These are phyloP conservation scores for Ostrea edulis DNA, from an alignment of 1,140 invertebrate species.

Conservation along the genomic window DNA sequence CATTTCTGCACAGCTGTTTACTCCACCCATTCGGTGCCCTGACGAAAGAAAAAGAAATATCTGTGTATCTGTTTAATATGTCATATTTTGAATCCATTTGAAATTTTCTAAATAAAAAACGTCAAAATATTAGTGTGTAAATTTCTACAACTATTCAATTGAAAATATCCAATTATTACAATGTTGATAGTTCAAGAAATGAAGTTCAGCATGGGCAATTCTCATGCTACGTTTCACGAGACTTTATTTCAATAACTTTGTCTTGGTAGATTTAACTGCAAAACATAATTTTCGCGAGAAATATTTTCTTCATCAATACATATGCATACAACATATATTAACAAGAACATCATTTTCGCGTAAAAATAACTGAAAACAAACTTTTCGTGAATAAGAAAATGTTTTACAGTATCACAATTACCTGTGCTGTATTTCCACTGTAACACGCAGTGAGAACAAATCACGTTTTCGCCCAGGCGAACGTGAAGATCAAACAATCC, in stretches of 20 bases:
- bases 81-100: not conserved
- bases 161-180: not conserved
- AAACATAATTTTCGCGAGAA: too few species aligned
- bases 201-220: not conserved
- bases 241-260: not conserved
- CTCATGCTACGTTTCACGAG: not conserved
- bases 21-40: slow-evolving; percentile 63
- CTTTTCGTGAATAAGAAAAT: too few species aligned
- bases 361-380: too few species aligned
- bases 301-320: too few species aligned
- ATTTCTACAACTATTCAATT: not conserved
- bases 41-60: slow-evolving; percentile 3
- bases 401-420: slow-evolving; percentile 31
- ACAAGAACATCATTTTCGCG: too few species aligned
- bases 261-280: too few species aligned
- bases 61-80: not conserved
- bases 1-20: slow-evolving; percentile 51
- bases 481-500: slow-evolving; percentile 56
- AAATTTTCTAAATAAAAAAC: too few species aligned
- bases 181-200: not conserved
- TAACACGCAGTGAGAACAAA: slow-evolving; percentile 71
- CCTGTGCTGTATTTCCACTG: slow-evolving; percentile 71
- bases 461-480: slow-evolving; percentile 56
- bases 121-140: not conserved
- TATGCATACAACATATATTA: too few species aligned